Percentiles rank a stretch among this genome's conserved stretches.
phyloP scores from a whole-genome alignment of 2,113 vertebrate genomes.

The Gracilinanus agilis region DNA sequence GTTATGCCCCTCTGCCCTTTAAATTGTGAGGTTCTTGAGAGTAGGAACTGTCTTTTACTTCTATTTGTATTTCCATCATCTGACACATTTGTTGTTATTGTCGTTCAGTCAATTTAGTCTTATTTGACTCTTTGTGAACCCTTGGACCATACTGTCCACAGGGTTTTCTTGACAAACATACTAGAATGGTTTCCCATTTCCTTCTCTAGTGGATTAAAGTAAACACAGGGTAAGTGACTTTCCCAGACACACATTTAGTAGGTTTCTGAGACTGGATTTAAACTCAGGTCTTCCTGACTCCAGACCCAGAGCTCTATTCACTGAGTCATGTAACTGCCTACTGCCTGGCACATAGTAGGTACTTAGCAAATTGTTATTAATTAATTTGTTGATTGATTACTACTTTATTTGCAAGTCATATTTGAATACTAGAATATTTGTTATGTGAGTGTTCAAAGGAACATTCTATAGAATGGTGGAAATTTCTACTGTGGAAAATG shows the following conservation, averaged over 20 bases:
- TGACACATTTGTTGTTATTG: background rate
- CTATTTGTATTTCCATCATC: background rate
- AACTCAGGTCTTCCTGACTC: background rate
- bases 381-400: conserved; percentile 22
- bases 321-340: background rate
- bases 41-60: background rate
- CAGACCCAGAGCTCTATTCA: background rate
- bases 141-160: background rate
- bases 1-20: background rate
- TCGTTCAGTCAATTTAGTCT: background rate
- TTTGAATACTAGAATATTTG: conserved; percentile 64
- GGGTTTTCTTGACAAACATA: background rate
- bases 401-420: conserved; percentile 67
- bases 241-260: background rate
- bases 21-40: background rate
- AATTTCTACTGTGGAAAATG: too few species aligned
- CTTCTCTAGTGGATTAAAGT: background rate
- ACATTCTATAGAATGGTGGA: conserved; percentile 72
- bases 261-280: background rate
- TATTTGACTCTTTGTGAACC: background rate
- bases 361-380: background rate
- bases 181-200: background rate
- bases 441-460: conserved; percentile 64
- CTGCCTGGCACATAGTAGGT: background rate
- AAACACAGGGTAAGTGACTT: background rate